phyloP scores from a whole-genome alignment of 2,113 vertebrate genomes.

The Anarhynchus alexandrinus region DNA sequence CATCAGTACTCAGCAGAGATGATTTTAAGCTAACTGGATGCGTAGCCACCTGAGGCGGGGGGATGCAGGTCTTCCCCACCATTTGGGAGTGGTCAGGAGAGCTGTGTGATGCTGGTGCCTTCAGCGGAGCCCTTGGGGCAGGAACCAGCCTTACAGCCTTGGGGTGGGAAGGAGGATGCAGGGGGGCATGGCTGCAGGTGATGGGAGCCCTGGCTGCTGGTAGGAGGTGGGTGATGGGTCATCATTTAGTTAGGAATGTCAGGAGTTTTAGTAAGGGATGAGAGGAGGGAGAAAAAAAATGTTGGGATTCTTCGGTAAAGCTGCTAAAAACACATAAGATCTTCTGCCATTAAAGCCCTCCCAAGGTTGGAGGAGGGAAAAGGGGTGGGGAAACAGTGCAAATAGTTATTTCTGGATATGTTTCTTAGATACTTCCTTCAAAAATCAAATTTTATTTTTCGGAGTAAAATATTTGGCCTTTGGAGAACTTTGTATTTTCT shows the following conservation, averaged over 20 bases:
- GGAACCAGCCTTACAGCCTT: neutral
- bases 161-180: neutral
- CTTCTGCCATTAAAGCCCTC: neutral
- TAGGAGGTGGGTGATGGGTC: neutral
- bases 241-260: neutral
- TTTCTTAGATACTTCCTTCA: neutral
- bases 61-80: fast-evolving
- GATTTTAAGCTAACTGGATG: neutral
- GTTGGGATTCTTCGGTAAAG: neutral
- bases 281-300: neutral
- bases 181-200: neutral
- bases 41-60: too few species aligned
- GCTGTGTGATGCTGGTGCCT: neutral
- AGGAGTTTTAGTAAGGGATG: neutral
- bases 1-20: neutral
- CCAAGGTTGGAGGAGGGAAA: neutral
- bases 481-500: neutral
- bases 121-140: neutral
- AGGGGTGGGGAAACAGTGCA: neutral
- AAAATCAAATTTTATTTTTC: neutral
- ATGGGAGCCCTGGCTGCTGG: neutral
- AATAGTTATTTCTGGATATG: neutral
- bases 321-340: neutral
- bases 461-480: neutral
- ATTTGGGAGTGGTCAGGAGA: neutral